Percentiles rank a stretch among this genome's conserved stretches.
Conservation (phyloP, 2,888 invertebrate genomes). For the Eristalis tenax region DNA sequence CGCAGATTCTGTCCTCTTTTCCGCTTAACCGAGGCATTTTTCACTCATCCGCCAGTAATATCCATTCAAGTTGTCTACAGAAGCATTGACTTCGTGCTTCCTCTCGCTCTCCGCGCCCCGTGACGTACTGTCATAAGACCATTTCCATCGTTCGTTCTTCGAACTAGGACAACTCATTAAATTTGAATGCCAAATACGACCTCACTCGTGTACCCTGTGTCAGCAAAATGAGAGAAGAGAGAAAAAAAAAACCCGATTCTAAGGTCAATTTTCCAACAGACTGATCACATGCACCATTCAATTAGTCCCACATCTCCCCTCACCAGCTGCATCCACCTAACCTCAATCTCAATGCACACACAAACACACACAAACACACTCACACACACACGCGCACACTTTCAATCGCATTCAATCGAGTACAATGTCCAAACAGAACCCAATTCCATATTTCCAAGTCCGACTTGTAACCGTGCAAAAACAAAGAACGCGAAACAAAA, state of each 20-base stretch:
- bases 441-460: conserved; percentile 40
- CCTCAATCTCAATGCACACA: conserved; percentile 37
- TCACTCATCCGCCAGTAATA: not conserved
- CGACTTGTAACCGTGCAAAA: conserved; percentile 39
- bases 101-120: not conserved
- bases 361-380: not conserved
- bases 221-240: conserved; percentile 14
- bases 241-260: conserved; percentile 27
- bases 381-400: not conserved
- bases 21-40: not conserved
- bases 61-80: not conserved
- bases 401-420: not conserved
- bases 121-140: not conserved
- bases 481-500: conserved; percentile 32
- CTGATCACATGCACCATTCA: conserved; percentile 55
- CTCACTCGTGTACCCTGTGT: conserved; percentile 32
- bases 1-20: not conserved
- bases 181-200: conserved; percentile 44
- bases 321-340: conserved; percentile 17
- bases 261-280: conserved; percentile 58
- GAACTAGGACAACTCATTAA: conserved; percentile 47
- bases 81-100: not conserved
- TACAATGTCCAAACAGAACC: not conserved
- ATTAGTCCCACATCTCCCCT: conserved; percentile 16
- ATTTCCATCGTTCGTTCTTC: not conserved